Percentiles rank a stretch among this genome's conserved stretches.
These are phyloP conservation scores for Chaetura pelagica DNA, from an alignment of 2,113 vertebrate species.

Conservation along the genomic window DNA sequence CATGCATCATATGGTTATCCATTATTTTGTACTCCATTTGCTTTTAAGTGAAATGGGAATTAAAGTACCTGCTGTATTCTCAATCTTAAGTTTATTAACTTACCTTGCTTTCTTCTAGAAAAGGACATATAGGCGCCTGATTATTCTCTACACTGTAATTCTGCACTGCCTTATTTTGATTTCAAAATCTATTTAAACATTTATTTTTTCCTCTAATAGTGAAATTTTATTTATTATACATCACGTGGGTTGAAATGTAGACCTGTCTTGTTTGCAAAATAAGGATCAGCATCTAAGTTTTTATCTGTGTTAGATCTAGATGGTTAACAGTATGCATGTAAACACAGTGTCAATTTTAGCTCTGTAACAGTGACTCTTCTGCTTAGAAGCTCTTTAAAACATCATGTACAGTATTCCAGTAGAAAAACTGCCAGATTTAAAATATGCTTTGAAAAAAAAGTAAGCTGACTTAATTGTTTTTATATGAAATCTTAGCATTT, in stretches of 20 bases:
- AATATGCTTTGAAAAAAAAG: not conserved
- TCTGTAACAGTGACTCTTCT: constrained; percentile 57
- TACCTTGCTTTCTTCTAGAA: constrained; percentile 17
- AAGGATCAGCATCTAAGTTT: constrained; percentile 57
- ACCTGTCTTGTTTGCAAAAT: constrained; percentile 65
- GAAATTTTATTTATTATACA: constrained; percentile 50
- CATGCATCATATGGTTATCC: not conserved
- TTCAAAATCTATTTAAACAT: constrained; percentile 51
- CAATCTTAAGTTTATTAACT: constrained; percentile 24
- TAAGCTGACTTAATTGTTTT: constrained; percentile 38
- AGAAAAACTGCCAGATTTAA: constrained; percentile 49
- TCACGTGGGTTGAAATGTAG: constrained; percentile 50
- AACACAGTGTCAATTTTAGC: constrained; percentile 52
- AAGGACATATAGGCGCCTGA: constrained; percentile 3
- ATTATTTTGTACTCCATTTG: constrained; percentile 39
- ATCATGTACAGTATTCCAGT: constrained; percentile 60
- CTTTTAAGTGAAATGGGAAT: constrained; percentile 51
- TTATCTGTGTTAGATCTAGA: constrained; percentile 55
- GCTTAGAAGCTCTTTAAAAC: constrained; percentile 40
- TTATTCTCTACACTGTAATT: constrained; percentile 34
- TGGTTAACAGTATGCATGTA: constrained; percentile 65
- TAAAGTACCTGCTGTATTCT: constrained; percentile 12
- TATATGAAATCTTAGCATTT: constrained; percentile 23
- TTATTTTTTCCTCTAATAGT: constrained; percentile 34
- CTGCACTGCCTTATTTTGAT: constrained; percentile 28